Conservation (phyloP, 2,888 invertebrate genomes). For the Endomychus coccineus region DNA sequence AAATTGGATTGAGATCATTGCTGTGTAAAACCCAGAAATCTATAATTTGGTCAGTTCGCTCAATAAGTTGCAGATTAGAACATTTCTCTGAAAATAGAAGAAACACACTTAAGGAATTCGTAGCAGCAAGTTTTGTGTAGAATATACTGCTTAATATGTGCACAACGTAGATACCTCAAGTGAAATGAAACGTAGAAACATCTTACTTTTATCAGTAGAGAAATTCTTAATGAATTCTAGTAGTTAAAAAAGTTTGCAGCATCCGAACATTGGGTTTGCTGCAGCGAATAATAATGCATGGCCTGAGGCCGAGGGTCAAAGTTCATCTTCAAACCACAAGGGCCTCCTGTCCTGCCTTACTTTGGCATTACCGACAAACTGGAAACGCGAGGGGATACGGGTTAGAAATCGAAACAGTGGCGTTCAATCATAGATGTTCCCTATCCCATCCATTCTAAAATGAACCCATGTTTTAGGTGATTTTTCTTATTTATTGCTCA, state of each 20-base stretch:
- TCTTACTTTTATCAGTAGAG: conserved; percentile 43
- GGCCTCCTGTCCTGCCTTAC: no score
- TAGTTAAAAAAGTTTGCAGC: conserved; percentile 46
- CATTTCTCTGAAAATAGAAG: neutral
- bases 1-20: no score
- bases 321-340: no score
- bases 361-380: no score
- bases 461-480: no score
- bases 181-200: conserved; percentile 44
- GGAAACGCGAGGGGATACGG: no score
- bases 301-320: conserved; percentile 36
- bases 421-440: no score
- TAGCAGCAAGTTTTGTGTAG: conserved; percentile 22
- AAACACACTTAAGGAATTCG: conserved; percentile 1
- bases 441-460: no score
- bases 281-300: conserved; percentile 43
- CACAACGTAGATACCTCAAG: conserved; percentile 39
- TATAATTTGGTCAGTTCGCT: neutral
- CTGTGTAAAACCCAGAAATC: no score
- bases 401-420: no score
- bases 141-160: conserved; percentile 39
- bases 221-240: conserved; percentile 45
- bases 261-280: conserved; percentile 41
- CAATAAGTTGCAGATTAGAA: conserved; percentile 1
- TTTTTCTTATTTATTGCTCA: no score